Conservation (phyloP, 2,797 vertebrate species). For the Schizothorax lantsangensis region DNA sequence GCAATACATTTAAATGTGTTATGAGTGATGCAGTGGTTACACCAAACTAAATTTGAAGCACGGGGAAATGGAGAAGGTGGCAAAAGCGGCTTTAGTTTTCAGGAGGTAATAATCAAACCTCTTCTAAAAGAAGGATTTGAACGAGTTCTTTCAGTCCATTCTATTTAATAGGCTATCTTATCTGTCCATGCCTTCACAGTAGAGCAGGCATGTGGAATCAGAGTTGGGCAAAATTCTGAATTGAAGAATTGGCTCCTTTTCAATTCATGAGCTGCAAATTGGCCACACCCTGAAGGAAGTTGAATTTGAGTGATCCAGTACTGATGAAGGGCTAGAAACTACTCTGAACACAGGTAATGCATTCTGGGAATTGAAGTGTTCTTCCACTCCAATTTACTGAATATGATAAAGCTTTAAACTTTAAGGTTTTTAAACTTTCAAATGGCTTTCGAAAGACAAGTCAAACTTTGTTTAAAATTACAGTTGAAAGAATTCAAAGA, state of each 20-base stretch:
- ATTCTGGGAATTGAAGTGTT: background rate
- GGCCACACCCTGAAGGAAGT: background rate
- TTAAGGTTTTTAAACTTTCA: background rate
- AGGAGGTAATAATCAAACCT: background rate
- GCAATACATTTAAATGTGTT: slow-evolving; percentile 28
- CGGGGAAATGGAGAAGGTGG: background rate
- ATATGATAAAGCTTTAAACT: background rate
- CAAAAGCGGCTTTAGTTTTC: background rate
- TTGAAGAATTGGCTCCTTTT: background rate
- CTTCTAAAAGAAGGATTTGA: background rate
- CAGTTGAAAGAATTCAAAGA: background rate
- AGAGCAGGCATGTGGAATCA: background rate
- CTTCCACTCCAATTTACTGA: background rate
- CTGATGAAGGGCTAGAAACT: background rate
- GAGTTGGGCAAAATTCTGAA: background rate
- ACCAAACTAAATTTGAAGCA: slow-evolving; percentile 9
- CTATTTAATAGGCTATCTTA: slow-evolving; percentile 1
- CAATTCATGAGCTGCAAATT: background rate
- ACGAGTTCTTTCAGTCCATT: background rate
- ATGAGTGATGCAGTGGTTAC: slow-evolving; percentile 12
- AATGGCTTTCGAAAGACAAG: background rate
- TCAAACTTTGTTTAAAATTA: background rate
- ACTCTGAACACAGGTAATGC: background rate
- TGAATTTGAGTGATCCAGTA: background rate
- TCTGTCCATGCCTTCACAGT: background rate